Conservation (phyloP, 2,888 invertebrate genomes). For the Pemphredon lugubris region DNA sequence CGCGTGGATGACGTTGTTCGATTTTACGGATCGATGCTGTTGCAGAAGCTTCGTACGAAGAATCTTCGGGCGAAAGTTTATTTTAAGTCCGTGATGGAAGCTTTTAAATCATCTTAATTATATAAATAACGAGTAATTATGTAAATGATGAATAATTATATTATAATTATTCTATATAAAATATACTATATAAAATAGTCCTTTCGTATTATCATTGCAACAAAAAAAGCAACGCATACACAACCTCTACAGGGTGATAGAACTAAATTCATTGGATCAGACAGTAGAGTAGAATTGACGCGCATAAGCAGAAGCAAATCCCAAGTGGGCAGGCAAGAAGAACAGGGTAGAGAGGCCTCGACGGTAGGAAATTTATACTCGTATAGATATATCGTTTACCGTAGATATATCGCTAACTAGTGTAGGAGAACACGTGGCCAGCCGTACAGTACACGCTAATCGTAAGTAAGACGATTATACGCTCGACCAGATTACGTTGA, state of each 20-base stretch:
- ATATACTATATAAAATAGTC: no score
- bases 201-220: no score
- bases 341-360: background rate
- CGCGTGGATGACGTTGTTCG: constrained; percentile 76
- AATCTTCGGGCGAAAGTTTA: constrained; percentile 87
- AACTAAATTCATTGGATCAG: no score
- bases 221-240: no score
- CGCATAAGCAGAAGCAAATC: background rate
- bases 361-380: constrained; percentile 29
- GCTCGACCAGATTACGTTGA: background rate
- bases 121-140: no score
- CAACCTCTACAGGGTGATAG: no score
- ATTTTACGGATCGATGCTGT: constrained; percentile 86
- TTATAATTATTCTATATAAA: no score
- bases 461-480: constrained; percentile 44
- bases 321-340: constrained; percentile 3
- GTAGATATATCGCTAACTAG: constrained; percentile 39
- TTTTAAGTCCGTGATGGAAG: constrained; percentile 83
- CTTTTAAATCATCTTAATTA: no score
- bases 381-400: constrained; percentile 10
- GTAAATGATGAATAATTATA: no score
- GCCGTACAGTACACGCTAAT: constrained; percentile 23
- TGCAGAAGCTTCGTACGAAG: constrained; percentile 85
- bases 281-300: no score
- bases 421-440: constrained; percentile 18